These are phyloP conservation scores for Bursaphelenchus mucronatus DNA, from an alignment of 1,140 invertebrate species.

Conservation along the genomic window DNA sequence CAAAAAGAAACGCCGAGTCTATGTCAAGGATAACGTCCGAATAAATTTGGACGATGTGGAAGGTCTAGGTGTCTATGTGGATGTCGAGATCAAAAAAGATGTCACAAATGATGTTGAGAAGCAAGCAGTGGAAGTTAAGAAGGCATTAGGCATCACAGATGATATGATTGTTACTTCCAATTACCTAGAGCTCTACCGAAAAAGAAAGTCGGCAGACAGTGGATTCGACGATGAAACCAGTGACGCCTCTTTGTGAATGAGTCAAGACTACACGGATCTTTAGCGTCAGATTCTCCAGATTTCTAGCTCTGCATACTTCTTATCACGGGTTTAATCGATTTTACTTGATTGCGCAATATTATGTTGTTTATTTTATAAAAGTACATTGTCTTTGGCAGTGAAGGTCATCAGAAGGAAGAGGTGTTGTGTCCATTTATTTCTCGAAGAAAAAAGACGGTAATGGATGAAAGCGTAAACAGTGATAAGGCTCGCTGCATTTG, in stretches of 20 bases:
- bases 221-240: conserved; percentile 23
- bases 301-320: neutral
- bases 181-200: conserved; percentile 26
- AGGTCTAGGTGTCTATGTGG: conserved; percentile 15
- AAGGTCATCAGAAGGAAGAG: too few relatives aligned
- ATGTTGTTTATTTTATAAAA: too few relatives aligned
- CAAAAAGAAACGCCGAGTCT: conserved; percentile 8
- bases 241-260: neutral
- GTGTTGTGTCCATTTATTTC: too few relatives aligned
- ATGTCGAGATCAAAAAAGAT: conserved; percentile 18
- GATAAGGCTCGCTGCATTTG: too few relatives aligned
- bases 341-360: too few relatives aligned
- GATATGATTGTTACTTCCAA: conserved; percentile 12
- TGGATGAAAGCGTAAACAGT: too few relatives aligned
- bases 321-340: conserved; percentile 1
- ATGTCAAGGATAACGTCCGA: conserved; percentile 24
- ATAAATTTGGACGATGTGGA: conserved; percentile 24
- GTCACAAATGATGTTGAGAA: conserved; percentile 7
- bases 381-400: too few relatives aligned
- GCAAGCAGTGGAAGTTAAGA: conserved; percentile 4
- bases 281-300: neutral
- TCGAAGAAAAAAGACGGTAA: too few relatives aligned
- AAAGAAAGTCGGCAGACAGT: conserved; percentile 10
- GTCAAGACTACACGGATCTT: neutral
- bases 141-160: conserved; percentile 22